Evolutionary conservation across 92 coral and sea anemone genomes (phyloP), one percentile per base, ranked within the genome.

Genomic region (Isaurus tuberculatus): DNA sequence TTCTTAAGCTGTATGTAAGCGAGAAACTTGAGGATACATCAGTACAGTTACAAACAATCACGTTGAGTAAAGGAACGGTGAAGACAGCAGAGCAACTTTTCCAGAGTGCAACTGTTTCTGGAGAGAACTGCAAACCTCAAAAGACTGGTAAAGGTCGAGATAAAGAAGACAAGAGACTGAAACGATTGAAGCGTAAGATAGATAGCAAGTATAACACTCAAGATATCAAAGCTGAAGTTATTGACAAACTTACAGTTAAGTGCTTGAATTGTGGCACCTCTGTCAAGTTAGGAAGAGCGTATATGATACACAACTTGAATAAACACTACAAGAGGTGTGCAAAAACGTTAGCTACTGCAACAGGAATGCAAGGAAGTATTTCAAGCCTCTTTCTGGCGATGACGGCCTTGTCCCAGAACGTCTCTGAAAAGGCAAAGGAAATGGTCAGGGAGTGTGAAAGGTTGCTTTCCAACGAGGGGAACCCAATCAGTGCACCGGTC

Each of bases 221-320:
- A 48, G 57, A 48, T 48, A 48, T 48, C 57, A 16, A 48, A 48
- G 57, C 57, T 48, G 57, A 48, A 48, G 57, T 48, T 48, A 48
- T 48, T 48, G 57, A 48, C 57, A 48, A 48, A 48, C 57, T 48
- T 48, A 48, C 57, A 48, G 2, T 48, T 48, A 48, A 48, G 57
- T 48, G 57, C 57, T 48, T 48, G 57, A 48, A 48, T 48, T 48
- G 57, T 48, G 57, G 57, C 57, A 48, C 57, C 57, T 48, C 57
- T 48, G 57, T 48, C 57, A 48, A 48, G 4, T 48, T 48, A 48
- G 57, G 57, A 48, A 48, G 57, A 48, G 57, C 57, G 17, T 48
- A 48, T 48, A 48, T 48, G 57, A 48, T 48, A 48, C 57, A 48
- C 57, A 48, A 48, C 17, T 48, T 48, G 0, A 48, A 48, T 48